Base-by-base conservation (phyloP, 2,888 invertebrate genomes). In the Coenonympha glycerion region DNA sequence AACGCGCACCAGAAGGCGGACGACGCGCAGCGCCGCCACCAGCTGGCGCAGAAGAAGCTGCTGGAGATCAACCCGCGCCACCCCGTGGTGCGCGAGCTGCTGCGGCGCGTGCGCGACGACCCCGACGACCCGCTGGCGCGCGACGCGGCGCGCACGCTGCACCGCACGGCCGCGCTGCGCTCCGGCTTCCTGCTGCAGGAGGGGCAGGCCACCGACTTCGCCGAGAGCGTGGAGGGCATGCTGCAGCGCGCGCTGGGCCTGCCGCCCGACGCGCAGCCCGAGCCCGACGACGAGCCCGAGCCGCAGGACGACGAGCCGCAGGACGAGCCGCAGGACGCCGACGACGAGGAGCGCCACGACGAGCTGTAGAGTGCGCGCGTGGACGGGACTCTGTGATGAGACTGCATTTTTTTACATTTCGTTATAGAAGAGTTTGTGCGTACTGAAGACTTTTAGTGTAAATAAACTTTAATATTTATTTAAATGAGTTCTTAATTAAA, bases 41-140 rank as follows among this genome's bases (percentile, higher is more conserved):
- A 98, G 77, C 87, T 97, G 36, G 93, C 92, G 71, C 97, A 98
- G 82, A 98, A 96, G 91, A 99, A 99, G 87, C 95, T 95, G 42
- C 87, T 99, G 62, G 99, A 99, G 89, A 92, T 99, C 65, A 99
- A 99, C 88, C 98, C 99, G 33, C 90, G 96, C 46, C 99, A 99
- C 90, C 99, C 99, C 18, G 89, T 99, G 42, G 93, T 99, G 70
- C 92, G 28, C 39, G 98, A 98, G 84, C 89, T 99, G 59, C 88
- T 98, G 72, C 91, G 92, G 22, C 90, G 96, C 65, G 93, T 98
- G 15, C 90, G 90, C 57, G 90, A 91, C 53, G 93, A 95, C 75
- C 90, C 93, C 34, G 90, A 91, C 28, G 96, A 97, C 79, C 87
- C 90, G 9, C 90, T 89, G 1, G 95, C 97, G 8, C 92, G 92